These are phyloP conservation scores for Aproaerema taeniolella DNA, from an alignment of 2,888 invertebrate species.

Conservation along the genomic window DNA sequence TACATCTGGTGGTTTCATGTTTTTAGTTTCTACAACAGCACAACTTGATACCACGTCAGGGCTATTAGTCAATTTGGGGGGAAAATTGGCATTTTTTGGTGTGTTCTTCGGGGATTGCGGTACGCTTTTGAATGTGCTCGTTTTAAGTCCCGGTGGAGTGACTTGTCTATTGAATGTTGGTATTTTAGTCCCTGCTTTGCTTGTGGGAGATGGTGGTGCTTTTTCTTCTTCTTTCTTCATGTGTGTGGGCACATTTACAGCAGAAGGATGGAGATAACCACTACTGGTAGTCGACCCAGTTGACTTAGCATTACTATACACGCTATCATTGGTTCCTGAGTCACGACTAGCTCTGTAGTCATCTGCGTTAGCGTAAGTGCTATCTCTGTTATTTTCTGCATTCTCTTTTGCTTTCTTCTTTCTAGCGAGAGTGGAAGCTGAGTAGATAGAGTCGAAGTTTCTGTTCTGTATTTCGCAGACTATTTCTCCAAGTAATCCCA, in stretches of 20 bases:
- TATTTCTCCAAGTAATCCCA: conserved; percentile 90
- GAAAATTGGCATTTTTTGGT: conserved; percentile 41
- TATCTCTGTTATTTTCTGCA: conserved; percentile 50
- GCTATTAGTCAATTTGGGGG: conserved; percentile 74
- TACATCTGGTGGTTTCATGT: conserved; percentile 80
- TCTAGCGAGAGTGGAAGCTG: conserved; percentile 83
- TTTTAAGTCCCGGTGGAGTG: conserved; percentile 71
- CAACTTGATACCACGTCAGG: conserved; percentile 86
- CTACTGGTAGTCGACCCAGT: conserved; percentile 81
- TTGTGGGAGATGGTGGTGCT: conserved; percentile 53
- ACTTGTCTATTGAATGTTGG: conserved; percentile 65
- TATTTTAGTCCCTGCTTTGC: conserved; percentile 67
- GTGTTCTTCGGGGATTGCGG: conserved; percentile 58
- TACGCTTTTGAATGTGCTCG: conserved; percentile 56
- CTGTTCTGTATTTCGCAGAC: conserved; percentile 91
- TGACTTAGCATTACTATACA: conserved; percentile 81
- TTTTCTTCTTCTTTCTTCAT: conserved; percentile 49
- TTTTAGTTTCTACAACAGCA: conserved; percentile 67
- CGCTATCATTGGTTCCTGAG: conserved; percentile 80
- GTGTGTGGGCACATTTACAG: conserved; percentile 80
- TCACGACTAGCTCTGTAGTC: conserved; percentile 75
- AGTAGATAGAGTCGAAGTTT: conserved; percentile 92
- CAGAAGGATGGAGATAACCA: conserved; percentile 85
- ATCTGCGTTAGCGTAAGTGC: conserved; percentile 80
- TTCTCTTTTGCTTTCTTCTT: conserved; percentile 65